Evolutionary conservation across 1,140 invertebrate genomes (phyloP), one percentile per base, ranked within the genome.

Genomic region (Chelonus insularis): DNA sequence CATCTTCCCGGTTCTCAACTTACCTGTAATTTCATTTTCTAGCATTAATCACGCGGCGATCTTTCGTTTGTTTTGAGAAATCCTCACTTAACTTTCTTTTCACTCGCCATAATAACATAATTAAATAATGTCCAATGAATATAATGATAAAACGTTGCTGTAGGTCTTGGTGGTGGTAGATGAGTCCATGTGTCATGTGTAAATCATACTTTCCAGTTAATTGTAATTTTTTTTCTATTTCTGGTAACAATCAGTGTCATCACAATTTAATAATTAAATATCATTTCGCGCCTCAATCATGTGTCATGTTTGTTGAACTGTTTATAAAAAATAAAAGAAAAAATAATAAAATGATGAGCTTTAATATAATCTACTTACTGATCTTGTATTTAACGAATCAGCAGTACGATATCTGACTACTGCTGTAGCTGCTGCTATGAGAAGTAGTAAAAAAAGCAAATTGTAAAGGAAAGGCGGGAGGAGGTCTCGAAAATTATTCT

Each of bases 401-500:
- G 43, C 47, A 41, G 43, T 51, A 43, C 50, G 45, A 62, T 62
- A 57, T 57, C 54, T 60, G 14, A 25, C 6, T 57, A 25, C 9
- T 29, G 56, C 20, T n/a, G n/a, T n/a, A n/a, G n/a, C n/a, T n/a
- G n/a, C n/a, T n/a, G n/a, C n/a, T n/a, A n/a, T n/a, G n/a, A n/a
- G n/a, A n/a, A n/a, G 25, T 51, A 25, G 21, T 48, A 34, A 51
- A 47, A 43, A 56, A 51, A 55, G 52, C n/a, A 45, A 25, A 58
- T 39, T 63, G 66, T 63, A 45, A 21, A 47, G 12, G 56, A 55
- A 37, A 29, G 16, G 56, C 7, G 55, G 43, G 58, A 37, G 41
- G 37, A n/a, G 37, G 36, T 63, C 61, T 70, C 57, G 72, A 68
- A 76, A 82, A 80, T 80, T 79, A 80, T 80, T 80, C 78, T 70